These are phyloP conservation scores for Cirrhinus mrigala DNA, from an alignment of 2,797 vertebrate species.

Conservation along the genomic window DNA sequence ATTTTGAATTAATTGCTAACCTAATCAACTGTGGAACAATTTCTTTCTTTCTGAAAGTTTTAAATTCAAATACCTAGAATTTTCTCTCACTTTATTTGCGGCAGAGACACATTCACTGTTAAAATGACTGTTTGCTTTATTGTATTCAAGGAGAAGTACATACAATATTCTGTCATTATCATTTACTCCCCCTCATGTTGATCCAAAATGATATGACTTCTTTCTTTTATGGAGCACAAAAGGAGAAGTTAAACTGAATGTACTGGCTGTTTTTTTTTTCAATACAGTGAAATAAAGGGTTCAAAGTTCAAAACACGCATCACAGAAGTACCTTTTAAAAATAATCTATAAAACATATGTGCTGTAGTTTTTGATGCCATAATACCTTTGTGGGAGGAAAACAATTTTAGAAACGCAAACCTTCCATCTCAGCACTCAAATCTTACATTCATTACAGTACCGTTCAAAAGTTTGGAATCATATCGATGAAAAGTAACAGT, in stretches of 20 bases:
- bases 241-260: conserved; percentile 6
- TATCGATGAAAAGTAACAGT: not conserved
- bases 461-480: not conserved
- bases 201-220: not conserved
- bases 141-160: conserved; percentile 7
- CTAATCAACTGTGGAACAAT: not conserved
- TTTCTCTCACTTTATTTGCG: not conserved
- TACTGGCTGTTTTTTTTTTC: not conserved
- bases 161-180: not conserved
- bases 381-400: not conserved
- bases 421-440: not conserved
- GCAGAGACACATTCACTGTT: not conserved
- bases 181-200: conserved; percentile 15
- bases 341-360: not conserved
- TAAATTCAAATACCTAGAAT: not conserved
- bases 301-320: conserved; percentile 2
- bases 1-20: not conserved
- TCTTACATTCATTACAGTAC: not conserved
- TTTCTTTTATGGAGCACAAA: conserved; percentile 19
- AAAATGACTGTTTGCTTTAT: not conserved
- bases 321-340: not conserved
- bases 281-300: not conserved
- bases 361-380: not conserved
- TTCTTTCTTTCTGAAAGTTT: not conserved
- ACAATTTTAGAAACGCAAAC: not conserved